phyloP scores from a whole-genome alignment of 2,113 vertebrate genomes.

The Notarius quadriscutis region DNA sequence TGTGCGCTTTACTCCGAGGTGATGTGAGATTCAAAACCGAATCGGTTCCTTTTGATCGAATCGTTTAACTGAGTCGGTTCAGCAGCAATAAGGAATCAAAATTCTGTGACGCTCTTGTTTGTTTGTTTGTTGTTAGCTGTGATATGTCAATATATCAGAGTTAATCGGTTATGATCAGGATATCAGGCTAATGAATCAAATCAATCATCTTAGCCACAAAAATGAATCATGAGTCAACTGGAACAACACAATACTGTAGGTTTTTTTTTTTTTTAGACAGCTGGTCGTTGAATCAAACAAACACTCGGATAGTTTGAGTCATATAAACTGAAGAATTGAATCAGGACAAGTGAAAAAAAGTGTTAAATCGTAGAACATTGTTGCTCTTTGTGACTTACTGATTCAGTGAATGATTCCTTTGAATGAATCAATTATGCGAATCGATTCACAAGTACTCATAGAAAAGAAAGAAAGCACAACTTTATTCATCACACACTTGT shows the following conservation, averaged over 20 bases:
- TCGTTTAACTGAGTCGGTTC: background rate
- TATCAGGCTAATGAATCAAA: background rate
- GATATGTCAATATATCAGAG: background rate
- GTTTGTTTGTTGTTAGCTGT: background rate
- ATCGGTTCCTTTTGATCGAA: background rate
- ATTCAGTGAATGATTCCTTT: background rate
- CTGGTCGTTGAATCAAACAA: background rate
- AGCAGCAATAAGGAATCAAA: background rate
- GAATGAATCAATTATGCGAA: background rate
- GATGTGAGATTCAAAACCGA: slow-evolving; percentile 1
- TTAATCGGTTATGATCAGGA: background rate
- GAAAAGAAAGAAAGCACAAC: no score
- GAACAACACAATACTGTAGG: no score
- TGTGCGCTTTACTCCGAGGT: slow-evolving; percentile 54
- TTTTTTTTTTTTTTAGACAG: background rate
- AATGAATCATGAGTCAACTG: background rate
- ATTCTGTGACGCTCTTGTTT: background rate
- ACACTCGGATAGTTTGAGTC: background rate
- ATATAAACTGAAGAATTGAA: background rate
- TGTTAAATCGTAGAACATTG: background rate
- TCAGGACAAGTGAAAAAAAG: background rate
- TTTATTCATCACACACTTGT: no score
- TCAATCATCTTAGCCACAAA: background rate
- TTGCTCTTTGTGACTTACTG: background rate
- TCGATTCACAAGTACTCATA: background rate